These are phyloP conservation scores for Harpagifer antarcticus DNA, from an alignment of 2,797 vertebrate genomes.

Conservation along the genomic window DNA sequence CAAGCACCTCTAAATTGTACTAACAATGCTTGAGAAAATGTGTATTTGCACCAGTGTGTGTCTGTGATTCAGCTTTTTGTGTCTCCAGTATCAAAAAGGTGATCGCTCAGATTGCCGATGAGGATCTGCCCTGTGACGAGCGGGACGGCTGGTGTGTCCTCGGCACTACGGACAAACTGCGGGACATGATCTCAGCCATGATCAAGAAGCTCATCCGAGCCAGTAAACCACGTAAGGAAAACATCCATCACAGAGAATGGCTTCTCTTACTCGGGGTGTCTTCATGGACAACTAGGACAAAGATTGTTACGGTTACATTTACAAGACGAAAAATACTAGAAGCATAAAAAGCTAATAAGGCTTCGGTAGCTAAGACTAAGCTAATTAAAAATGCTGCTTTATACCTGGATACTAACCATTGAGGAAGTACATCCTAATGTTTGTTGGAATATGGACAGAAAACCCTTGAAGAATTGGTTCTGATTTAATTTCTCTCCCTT, in stretches of 20 bases:
- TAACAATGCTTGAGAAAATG: too few species aligned
- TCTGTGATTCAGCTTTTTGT: not conserved
- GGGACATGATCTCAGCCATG: conserved; percentile 93
- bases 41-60: not conserved
- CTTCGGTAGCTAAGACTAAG: too few species aligned
- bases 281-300: not conserved
- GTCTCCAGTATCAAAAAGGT: conserved; percentile 86
- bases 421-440: too few species aligned
- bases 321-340: too few species aligned
- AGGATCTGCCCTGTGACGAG: conserved; percentile 89
- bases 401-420: too few species aligned
- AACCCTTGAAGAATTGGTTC: too few species aligned
- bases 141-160: conserved; percentile 95
- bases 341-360: too few species aligned
- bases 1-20: not conserved
- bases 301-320: too few species aligned
- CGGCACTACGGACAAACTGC: conserved; percentile 91
- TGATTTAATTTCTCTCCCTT: too few species aligned
- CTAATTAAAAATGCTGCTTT: too few species aligned
- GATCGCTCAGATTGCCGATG: conserved; percentile 85
- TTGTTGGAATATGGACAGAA: too few species aligned
- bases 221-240: conserved; percentile 86
- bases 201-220: conserved; percentile 89
- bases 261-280: not conserved
- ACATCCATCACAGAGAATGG: not conserved